phyloP scores from a whole-genome alignment of 53 echinoderm and acorn worm genomes.

The Holothuria leucospilota region DNA sequence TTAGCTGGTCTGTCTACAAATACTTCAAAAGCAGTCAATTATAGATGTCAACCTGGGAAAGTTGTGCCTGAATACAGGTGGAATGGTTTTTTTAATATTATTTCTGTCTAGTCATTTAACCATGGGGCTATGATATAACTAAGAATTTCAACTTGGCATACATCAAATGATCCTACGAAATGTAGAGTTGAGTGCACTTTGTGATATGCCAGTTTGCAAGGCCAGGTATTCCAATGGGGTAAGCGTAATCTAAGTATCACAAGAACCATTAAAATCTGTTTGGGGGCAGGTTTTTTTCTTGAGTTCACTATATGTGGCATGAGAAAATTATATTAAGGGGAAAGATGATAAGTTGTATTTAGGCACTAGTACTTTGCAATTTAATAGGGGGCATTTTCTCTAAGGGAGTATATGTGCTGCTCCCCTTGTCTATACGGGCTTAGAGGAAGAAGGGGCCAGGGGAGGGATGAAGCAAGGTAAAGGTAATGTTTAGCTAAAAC shows the following conservation, averaged over 20 bases:
- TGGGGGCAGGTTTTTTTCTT: slow-evolving; percentile 12
- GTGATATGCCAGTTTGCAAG: slow-evolving; percentile 34
- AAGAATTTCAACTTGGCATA: neutral
- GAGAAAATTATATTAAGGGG: no score
- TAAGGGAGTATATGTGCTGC: no score
- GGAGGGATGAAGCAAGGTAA: no score
- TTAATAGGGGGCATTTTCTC: no score
- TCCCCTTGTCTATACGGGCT: no score
- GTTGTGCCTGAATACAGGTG: slow-evolving; percentile 26
- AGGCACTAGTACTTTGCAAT: no score
- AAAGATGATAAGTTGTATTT: no score
- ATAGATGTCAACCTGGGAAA: slow-evolving; percentile 41
- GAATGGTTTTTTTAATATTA: neutral
- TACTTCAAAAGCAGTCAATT: slow-evolving; percentile 56
- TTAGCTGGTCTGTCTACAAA: slow-evolving; percentile 15
- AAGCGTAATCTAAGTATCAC: slow-evolving; percentile 37
- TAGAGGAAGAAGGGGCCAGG: no score
- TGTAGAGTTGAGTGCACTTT: slow-evolving; percentile 15
- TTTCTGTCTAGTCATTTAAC: slow-evolving; percentile 1
- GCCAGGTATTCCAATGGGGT: no score
- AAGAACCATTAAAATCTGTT: slow-evolving; percentile 59
- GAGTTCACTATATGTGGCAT: no score
- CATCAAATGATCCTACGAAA: slow-evolving; percentile 39
- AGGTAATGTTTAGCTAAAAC: no score
- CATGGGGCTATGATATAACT: neutral